phyloP scores from a whole-genome alignment of 2,797 vertebrate genomes.

The Staurois parvus region DNA sequence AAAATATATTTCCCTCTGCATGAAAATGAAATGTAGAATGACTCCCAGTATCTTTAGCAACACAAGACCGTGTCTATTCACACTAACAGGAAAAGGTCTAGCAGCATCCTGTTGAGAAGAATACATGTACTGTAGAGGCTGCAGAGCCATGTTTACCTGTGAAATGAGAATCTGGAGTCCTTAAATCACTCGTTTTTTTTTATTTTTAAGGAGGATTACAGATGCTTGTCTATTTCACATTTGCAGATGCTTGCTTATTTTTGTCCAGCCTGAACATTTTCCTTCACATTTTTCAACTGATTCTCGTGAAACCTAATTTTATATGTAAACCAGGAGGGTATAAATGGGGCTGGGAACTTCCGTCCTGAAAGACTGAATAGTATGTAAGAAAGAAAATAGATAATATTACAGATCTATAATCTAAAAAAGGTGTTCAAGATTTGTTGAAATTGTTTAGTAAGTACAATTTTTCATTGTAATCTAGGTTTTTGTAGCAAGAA shows the following conservation, averaged over 20 bases:
- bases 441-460: too few relatives aligned
- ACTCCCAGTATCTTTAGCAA: background rate
- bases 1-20: background rate
- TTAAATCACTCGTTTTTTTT: constrained; percentile 3
- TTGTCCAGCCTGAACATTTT: background rate
- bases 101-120: constrained; percentile 17
- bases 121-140: background rate
- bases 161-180: background rate
- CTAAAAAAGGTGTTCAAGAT: too few relatives aligned
- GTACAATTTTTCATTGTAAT: too few relatives aligned
- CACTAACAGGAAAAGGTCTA: constrained; percentile 5
- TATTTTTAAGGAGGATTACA: constrained; percentile 16
- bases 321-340: background rate
- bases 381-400: too few relatives aligned
- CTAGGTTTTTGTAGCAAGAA: too few relatives aligned
- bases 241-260: background rate
- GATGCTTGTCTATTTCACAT: constrained; percentile 18
- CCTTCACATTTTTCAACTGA: background rate
- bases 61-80: constrained; percentile 17
- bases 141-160: constrained; percentile 29
- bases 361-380: background rate
- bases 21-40: background rate
- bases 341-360: background rate
- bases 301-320: background rate
- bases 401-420: too few relatives aligned